Evolutionary conservation across 2,113 vertebrate genomes (phyloP).

Genomic region (Chaetura pelagica): DNA sequence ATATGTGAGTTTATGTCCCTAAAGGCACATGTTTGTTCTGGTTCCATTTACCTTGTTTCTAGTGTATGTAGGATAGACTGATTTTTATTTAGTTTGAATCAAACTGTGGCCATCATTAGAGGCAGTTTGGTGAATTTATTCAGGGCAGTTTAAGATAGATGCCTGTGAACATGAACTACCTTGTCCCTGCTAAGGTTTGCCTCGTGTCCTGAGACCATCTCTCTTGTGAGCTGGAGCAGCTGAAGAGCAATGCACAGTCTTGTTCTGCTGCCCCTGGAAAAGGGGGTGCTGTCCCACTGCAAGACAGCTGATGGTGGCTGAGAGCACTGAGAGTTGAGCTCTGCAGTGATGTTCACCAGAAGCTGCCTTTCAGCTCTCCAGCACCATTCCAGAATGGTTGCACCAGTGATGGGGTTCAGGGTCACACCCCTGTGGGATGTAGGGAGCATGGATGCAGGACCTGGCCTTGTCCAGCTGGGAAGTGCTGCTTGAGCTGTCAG

Average conservation of each 20-base stretch:
- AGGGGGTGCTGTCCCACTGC: not conserved
- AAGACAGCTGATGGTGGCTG: not conserved
- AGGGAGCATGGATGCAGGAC: not conserved
- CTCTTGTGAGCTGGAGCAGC: not conserved
- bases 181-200: not conserved
- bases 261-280: not conserved
- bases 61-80: not conserved
- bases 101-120: not conserved
- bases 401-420: accelerated
- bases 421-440: not conserved
- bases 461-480: not conserved
- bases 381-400: not conserved
- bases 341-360: not conserved
- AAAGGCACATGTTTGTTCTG: not conserved
- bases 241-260: not conserved
- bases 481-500: not conserved
- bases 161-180: accelerated
- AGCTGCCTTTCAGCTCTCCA: not conserved
- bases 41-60: not conserved
- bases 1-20: not conserved
- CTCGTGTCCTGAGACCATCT: not conserved
- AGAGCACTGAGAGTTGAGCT: not conserved
- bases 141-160: not conserved
- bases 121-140: not conserved
- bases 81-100: not conserved